Base-by-base conservation (phyloP, 2,113 vertebrate species). In the Burhinus oedicnemus region DNA sequence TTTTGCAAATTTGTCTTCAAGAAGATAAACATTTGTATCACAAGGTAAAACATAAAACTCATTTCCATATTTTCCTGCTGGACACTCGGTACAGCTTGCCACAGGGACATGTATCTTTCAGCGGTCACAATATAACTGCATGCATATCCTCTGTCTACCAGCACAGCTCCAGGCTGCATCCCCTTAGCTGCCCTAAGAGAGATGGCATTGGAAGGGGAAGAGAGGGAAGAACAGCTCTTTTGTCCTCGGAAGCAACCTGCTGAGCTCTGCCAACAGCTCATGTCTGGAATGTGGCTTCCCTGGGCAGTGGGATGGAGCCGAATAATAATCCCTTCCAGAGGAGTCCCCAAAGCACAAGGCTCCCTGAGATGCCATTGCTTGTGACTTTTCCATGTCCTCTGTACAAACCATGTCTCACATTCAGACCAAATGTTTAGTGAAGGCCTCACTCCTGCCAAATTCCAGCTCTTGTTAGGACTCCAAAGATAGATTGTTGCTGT, bases 391-490 rank as follows among this genome's bases (percentile, higher is more conserved):
- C 44, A 14, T 32, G 38, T 87, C 70, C 74, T 75, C 65, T 60
- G 34, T 16, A 38, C 47, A 91, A 81, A 36, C 23, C 40, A 23
- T 10, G 25, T 62, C 65, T 88, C 55, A 76, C 78, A 72, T 57
- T 84, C 69, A 95, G 34, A 84, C 40, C 57, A 94, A 74, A 75
- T 49, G 57, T 52, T 93, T 75, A 71, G n/a, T 60, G 70, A 94
- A 61, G 45, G 66, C 34, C 68, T 87, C 40, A 17, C 70, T 86
- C 49, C 80, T 94, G 93, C 45, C 72, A 91, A 91, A 96, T 96
- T 74, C 69, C 65, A 95, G 38, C 32, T 19, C 52, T 91, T 66
- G 34, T 82, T 89, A 81, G 55, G 55, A 84, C 77, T 64, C 23
- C 64, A 87, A 29, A 77, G 76, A 72, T 3, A 83, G 54, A 62